phyloP scores from a whole-genome alignment of 2,113 vertebrate species.

The Tenebrosternarchus preto region DNA sequence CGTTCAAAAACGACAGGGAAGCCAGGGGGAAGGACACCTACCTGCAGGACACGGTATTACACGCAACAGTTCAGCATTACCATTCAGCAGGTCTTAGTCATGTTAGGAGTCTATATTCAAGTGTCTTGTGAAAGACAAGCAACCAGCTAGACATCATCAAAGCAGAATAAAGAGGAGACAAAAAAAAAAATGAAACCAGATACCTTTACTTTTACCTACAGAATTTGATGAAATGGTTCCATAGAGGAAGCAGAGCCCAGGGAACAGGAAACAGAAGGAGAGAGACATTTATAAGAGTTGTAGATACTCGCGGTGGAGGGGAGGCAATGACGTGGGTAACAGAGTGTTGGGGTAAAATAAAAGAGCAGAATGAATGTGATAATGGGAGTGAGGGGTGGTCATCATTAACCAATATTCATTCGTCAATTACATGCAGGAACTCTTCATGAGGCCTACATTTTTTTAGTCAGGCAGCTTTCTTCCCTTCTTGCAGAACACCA shows the following conservation, averaged over 20 bases:
- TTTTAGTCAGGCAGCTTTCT: neutral
- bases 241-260: constrained; percentile 92
- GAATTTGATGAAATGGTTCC: constrained; percentile 96
- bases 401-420: constrained; percentile 40
- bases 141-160: constrained; percentile 56
- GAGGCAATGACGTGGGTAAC: constrained; percentile 13
- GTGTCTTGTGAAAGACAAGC: constrained; percentile 61
- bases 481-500: neutral
- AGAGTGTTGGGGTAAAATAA: constrained; percentile 1
- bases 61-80: constrained; percentile 18
- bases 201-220: constrained; percentile 99
- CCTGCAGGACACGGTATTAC: constrained; percentile 55
- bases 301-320: constrained; percentile 58
- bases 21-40: constrained; percentile 72
- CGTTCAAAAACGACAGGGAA: constrained; percentile 46
- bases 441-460: neutral
- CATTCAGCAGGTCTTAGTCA: constrained; percentile 17
- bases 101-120: constrained; percentile 7
- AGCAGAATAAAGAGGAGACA: constrained; percentile 53
- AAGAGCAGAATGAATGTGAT: constrained; percentile 28
- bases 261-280: constrained; percentile 73
- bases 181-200: constrained; percentile 77
- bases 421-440: constrained; percentile 22
- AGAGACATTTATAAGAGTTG: constrained; percentile 87
- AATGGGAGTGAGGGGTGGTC: constrained; percentile 46